phyloP scores from a whole-genome alignment of 1,140 invertebrate species.

The Nasonia longicornis region DNA sequence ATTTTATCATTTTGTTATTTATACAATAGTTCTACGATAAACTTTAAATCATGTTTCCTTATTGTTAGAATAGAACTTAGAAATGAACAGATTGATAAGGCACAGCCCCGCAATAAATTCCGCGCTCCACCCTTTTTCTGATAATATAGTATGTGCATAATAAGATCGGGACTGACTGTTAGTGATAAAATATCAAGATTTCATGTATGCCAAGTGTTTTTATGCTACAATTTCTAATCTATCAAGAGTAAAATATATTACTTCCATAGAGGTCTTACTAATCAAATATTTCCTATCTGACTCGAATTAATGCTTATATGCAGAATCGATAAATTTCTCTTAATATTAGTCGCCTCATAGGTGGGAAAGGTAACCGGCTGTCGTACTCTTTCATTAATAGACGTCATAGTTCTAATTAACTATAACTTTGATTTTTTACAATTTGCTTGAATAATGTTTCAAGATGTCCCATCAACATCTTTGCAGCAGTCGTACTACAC shows the following conservation, averaged over 20 bases:
- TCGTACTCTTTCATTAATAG: neutral
- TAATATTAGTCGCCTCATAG: constrained; percentile 18
- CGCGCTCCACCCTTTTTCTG: constrained; percentile 12
- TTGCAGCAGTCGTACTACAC: neutral
- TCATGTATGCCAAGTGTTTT: constrained; percentile 7
- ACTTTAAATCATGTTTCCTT: constrained; percentile 45
- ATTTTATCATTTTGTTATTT: constrained; percentile 45
- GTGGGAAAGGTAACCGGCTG: constrained; percentile 1
- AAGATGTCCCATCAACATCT: neutral
- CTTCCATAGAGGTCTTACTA: constrained; percentile 19
- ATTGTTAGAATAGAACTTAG: constrained; percentile 24
- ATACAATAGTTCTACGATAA: constrained; percentile 41
- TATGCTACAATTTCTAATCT: constrained; percentile 24
- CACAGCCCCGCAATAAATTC: constrained; percentile 48
- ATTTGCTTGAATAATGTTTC: constrained; percentile 13
- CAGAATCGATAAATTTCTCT: constrained; percentile 23
- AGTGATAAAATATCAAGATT: constrained; percentile 40
- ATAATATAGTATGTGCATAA: constrained; percentile 26
- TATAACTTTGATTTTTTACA: constrained; percentile 32
- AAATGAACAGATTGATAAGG: constrained; percentile 45
- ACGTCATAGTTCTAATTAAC: neutral
- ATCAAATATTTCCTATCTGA: constrained; percentile 33
- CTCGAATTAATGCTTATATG: constrained; percentile 29
- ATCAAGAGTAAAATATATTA: constrained; percentile 41
- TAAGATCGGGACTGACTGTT: constrained; percentile 33